phyloP scores from a whole-genome alignment of 2,888 invertebrate genomes.

The Ernsta delagoae region DNA sequence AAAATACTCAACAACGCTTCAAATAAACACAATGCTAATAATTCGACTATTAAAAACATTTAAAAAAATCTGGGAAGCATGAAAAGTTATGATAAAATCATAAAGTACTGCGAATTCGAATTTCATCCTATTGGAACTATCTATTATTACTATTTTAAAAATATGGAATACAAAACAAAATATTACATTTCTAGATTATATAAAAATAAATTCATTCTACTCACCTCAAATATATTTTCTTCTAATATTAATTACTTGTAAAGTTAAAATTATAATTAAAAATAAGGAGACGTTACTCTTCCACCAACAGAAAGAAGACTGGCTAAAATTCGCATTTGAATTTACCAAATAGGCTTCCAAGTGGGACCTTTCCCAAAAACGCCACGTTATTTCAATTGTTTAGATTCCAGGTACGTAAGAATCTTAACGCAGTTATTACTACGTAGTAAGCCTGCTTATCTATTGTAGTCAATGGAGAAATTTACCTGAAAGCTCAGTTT shows the following conservation, averaged over 20 bases:
- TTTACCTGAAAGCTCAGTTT: conserved; percentile 32
- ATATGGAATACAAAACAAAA: too few relatives aligned
- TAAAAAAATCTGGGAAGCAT: too few relatives aligned
- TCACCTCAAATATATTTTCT: not conserved
- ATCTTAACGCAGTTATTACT: conserved; percentile 23
- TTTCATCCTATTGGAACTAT: conserved; percentile 14
- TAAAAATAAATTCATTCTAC: not conserved
- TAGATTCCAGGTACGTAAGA: conserved; percentile 37
- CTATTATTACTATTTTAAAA: not conserved
- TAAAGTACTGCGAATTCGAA: not conserved
- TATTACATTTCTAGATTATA: not conserved
- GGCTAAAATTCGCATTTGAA: conserved; percentile 33
- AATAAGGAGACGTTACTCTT: conserved; percentile 17
- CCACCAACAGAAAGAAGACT: conserved; percentile 24
- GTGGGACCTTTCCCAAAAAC: conserved; percentile 31
- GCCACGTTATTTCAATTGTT: conserved; percentile 39
- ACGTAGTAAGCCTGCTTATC: conserved; percentile 30
- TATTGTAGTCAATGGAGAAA: conserved; percentile 32
- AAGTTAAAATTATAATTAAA: not conserved
- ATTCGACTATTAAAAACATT: too few relatives aligned
- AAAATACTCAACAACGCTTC: not conserved
- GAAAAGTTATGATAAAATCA: too few relatives aligned
- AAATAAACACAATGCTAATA: too few relatives aligned
- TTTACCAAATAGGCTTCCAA: conserved; percentile 34
- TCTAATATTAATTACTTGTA: not conserved